Base-by-base conservation (phyloP, 1,140 invertebrate genomes). In the Aculops lycopersici region DNA sequence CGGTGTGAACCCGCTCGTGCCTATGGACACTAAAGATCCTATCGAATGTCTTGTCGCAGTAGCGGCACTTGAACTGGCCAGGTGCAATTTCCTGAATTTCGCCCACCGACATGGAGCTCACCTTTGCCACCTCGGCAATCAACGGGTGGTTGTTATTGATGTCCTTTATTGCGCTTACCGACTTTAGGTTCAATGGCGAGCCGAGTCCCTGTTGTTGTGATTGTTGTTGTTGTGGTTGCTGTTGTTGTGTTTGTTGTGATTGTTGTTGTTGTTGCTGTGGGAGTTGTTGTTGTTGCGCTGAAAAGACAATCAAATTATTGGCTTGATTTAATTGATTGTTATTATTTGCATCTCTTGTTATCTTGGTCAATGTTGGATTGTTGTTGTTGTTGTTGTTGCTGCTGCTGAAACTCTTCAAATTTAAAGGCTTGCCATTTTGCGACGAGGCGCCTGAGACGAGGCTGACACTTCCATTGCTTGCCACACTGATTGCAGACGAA, bases 21-120 rank as follows among this genome's bases (percentile, higher is more conserved):
- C 55, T 47, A 41, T 58, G 54, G n/a, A 58, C 49, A 15, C 52
- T 55, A 44, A 56, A 65, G 3, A 62, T 58, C 21, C 64, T 50
- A 48, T 65, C 64, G 49, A 65, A 65, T 39, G 58, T 60, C 46
- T 65, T 65, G 1, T 56, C 55, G 46, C 64, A 65, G 15, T 55
- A 54, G 20, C 50, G 47, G 44, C 55, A 57, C 13, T 47, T 48
- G 37, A 51, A 54, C 45, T 51, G 51, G 17, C 45, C 52, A 41
- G 48, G 54, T 41, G 44, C 45, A 43, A 47, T 48, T 40, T 50
- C 48, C 36, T 46, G 47, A 36, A 48, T 41, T 36, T 44, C 40
- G 42, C 50, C 41, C 21, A 50, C 15, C n/a, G n/a, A n/a, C n/a
- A n/a, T n/a, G 35, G 46, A 8, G 43, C 43, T 43, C 17, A 42